Conservation (phyloP, 2,797 vertebrate species). For the Gymnothorax javanicus region DNA sequence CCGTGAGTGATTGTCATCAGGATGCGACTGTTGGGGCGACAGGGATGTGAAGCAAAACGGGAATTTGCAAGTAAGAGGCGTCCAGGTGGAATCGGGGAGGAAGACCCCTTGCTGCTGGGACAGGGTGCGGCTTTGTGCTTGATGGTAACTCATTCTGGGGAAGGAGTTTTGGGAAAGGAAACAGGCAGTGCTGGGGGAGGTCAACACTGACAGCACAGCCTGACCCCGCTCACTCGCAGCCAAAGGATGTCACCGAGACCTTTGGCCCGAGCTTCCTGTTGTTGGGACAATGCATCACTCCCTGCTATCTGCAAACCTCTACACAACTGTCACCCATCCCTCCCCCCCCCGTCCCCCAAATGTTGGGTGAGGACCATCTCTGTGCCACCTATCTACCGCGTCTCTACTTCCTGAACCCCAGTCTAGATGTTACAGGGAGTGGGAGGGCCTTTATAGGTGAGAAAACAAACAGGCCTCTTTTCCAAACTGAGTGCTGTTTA, state of each 20-base stretch:
- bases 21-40: slow-evolving; percentile 20
- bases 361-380: background rate
- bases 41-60: background rate
- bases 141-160: slow-evolving; percentile 17
- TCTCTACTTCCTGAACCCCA: background rate
- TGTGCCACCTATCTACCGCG: slow-evolving; percentile 19
- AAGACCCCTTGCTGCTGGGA: slow-evolving; percentile 11
- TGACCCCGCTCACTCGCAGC: slow-evolving; percentile 12
- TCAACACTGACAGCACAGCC: background rate
- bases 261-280: slow-evolving; percentile 45
- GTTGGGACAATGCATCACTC: slow-evolving; percentile 43
- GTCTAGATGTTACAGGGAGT: background rate
- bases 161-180: slow-evolving; percentile 36
- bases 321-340: slow-evolving; percentile 1
- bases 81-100: background rate
- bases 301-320: slow-evolving; percentile 28
- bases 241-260: slow-evolving; percentile 43
- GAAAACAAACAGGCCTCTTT: slow-evolving; percentile 42
- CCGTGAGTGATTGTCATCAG: slow-evolving; percentile 15
- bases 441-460: slow-evolving; percentile 18
- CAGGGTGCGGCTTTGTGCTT: slow-evolving; percentile 10
- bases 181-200: background rate
- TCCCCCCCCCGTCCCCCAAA: background rate
- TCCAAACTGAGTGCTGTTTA: slow-evolving; percentile 35
- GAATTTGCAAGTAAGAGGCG: background rate